phyloP scores from a whole-genome alignment of 2,113 vertebrate genomes.

The Cryptomyrus ogoouensis region DNA sequence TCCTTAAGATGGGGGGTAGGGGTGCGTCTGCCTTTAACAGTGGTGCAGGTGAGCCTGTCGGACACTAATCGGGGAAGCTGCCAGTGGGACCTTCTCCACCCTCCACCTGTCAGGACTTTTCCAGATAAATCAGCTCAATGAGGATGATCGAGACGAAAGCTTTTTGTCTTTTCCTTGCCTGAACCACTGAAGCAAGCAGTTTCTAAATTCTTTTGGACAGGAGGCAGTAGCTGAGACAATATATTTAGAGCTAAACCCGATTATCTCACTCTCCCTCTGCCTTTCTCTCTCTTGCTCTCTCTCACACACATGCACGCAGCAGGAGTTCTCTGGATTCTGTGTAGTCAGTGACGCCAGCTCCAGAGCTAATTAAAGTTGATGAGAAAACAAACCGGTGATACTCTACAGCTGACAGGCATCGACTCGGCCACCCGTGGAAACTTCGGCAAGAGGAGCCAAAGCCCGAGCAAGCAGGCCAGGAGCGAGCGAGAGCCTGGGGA shows the following conservation, averaged over 20 bases:
- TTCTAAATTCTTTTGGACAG: not conserved
- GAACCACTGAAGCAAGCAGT: not conserved
- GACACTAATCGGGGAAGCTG: not conserved
- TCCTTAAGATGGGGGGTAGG: not conserved
- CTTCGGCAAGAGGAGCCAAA: not conserved
- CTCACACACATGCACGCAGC: not conserved
- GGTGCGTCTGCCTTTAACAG: not conserved
- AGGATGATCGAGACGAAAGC: not conserved
- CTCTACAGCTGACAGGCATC: slow-evolving; percentile 12
- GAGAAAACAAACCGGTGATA: not conserved
- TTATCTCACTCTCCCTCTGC: not conserved
- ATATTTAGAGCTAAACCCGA: not conserved
- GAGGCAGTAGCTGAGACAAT: not conserved
- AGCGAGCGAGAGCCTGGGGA: not conserved
- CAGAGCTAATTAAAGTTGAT: slow-evolving; percentile 22
- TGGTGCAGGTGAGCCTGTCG: not conserved
- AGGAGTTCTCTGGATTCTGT: not conserved
- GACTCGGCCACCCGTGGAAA: not conserved
- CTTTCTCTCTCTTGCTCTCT: not conserved
- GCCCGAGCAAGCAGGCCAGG: not conserved
- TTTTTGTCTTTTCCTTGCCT: not conserved
- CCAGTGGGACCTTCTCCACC: not conserved
- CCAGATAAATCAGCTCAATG: not conserved
- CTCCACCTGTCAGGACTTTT: not conserved
- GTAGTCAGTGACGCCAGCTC: not conserved